Conservation (phyloP, 2,888 invertebrate species). For the Hypomecis atomaria region DNA sequence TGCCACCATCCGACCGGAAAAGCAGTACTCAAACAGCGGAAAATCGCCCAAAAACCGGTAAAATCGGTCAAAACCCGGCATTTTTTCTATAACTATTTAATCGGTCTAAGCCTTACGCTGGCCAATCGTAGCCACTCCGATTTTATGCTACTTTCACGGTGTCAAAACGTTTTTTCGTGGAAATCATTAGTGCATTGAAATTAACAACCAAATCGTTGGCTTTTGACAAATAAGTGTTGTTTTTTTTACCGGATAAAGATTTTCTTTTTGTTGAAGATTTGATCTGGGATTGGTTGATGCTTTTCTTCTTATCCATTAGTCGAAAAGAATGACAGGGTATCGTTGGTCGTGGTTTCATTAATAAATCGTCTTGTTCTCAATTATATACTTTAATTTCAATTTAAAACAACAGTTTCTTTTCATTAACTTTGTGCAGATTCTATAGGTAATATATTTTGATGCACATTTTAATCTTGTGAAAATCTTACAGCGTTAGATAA, state of each 20-base stretch:
- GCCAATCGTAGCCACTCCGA: constrained; percentile 63
- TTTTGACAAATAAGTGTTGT: constrained; percentile 45
- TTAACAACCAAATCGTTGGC: constrained; percentile 60
- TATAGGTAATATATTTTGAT: too few species aligned
- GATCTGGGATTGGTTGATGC: constrained; percentile 18
- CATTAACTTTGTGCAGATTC: too few species aligned
- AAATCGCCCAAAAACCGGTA: constrained; percentile 69
- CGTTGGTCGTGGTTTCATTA: constrained; percentile 10
- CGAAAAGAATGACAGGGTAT: constrained; percentile 32
- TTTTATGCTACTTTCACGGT: constrained; percentile 77
- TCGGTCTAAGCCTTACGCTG: constrained; percentile 62
- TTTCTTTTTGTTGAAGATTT: constrained; percentile 11
- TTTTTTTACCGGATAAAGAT: constrained; percentile 34
- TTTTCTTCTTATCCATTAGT: constrained; percentile 32
- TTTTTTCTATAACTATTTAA: constrained; percentile 71
- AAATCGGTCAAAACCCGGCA: constrained; percentile 74
- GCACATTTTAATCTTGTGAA: too few species aligned
- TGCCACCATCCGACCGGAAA: constrained; percentile 78
- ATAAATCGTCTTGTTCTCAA: not conserved
- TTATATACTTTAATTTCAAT: not conserved
- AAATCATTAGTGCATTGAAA: constrained; percentile 78
- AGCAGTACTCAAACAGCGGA: constrained; percentile 78
- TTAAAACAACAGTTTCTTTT: too few species aligned
- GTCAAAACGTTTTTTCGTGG: constrained; percentile 58
- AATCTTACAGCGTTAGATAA: too few species aligned